Base-by-base conservation (phyloP, 1,140 invertebrate species). In the Heterodera carotae region DNA sequence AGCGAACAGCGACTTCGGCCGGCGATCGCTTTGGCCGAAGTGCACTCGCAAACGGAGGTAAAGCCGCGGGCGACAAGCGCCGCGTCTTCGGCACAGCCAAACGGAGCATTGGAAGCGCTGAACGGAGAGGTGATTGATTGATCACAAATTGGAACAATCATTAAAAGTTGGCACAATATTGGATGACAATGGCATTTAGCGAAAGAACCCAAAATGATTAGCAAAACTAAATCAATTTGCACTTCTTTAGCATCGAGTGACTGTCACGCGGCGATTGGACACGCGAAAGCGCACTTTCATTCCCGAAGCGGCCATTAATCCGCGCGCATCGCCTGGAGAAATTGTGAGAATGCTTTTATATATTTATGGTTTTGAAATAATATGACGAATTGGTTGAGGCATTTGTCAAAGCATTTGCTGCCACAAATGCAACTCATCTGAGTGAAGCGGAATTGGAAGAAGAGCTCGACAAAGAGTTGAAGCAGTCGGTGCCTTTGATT, bases 401-500 rank as follows among this genome's bases (percentile, higher is more conserved):
- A 33, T 62, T 72, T 36, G 79, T 81, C 15, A 72, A 70, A 36
- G 81, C 81, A 25, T 84, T 82, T 64, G 82, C 81, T 39, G 83
- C 83, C 5, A 78, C 81, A 22, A 83, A 83, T 56, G 62, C 80
- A 27, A 75, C 68, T n/a, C 53, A 84, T 64, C 60, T 83, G 39
- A 71, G 77, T 10, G 60, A 78, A 64, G 70, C 81, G 53, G 79
- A 83, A n/a, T 56, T 83, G 33, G 36, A 73, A 70, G 69, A 73
- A 27, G 81, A 83, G 69, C 66, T 83, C 18, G 71, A 85, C 64
- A 76, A 69, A 29, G 81, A 83, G 69, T 73, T 83, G 62, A 75
- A 84, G 48, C 34, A 60, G 33, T 75, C 81, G 4, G 82, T 83
- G 70, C 84, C 81, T 10, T 36, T 82, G 34, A 83, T 83, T 66